These are phyloP conservation scores for Crypturellus tataupa DNA, from an alignment of 2,797 vertebrate genomes.

Conservation along the genomic window DNA sequence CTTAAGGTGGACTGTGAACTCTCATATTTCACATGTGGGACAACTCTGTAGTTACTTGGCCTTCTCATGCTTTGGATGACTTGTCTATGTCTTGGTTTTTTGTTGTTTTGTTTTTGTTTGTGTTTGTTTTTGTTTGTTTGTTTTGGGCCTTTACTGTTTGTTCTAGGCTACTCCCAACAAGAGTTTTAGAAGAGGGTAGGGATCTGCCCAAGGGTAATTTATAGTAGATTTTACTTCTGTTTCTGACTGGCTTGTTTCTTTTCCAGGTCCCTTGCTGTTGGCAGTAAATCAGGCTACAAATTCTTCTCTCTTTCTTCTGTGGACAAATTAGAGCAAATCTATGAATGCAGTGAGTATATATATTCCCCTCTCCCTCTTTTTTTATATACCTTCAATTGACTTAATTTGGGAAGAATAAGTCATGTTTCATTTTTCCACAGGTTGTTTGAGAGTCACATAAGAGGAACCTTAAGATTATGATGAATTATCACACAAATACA, in stretches of 20 bases:
- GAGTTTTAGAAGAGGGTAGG: background rate
- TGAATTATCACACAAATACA: background rate
- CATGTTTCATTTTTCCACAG: background rate
- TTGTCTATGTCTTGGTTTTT: background rate
- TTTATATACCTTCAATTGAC: conserved; percentile 6
- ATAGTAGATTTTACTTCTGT: background rate
- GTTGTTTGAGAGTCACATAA: background rate
- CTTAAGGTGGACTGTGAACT: background rate
- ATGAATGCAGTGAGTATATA: conserved; percentile 97
- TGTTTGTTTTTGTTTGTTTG: too few relatives aligned
- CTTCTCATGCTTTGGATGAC: background rate
- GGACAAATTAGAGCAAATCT: conserved; percentile 99
- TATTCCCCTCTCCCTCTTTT: background rate
- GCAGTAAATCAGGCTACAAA: conserved; percentile 98
- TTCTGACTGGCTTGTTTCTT: conserved; percentile 70
- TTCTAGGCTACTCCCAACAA: background rate
- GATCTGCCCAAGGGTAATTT: background rate
- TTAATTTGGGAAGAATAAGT: background rate
- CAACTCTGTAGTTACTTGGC: background rate
- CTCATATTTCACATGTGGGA: background rate
- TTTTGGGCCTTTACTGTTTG: background rate
- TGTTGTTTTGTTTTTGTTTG: background rate
- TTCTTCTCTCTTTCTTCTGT: conserved; percentile 98
- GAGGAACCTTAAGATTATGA: background rate
- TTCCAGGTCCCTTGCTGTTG: conserved; percentile 95